Evolutionary conservation across 2,797 vertebrate species (phyloP).

Genomic region (Danio choprae): DNA sequence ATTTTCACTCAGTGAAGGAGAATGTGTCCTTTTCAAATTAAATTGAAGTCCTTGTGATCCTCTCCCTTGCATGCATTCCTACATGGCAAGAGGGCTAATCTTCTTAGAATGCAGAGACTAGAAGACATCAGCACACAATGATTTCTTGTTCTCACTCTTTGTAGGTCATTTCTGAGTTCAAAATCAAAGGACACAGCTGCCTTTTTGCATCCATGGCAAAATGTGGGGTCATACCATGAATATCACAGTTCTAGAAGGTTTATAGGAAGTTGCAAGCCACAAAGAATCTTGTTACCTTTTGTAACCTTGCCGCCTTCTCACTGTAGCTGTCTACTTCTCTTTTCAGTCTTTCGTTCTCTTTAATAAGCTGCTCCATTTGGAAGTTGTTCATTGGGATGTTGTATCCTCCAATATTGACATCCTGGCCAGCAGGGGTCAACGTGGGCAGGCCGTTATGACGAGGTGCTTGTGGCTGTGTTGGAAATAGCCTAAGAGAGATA

Average conservation of each 20-base stretch:
- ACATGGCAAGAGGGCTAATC: slow-evolving; percentile 53
- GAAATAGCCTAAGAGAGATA: slow-evolving; percentile 75
- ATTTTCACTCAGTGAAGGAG: slow-evolving; percentile 31
- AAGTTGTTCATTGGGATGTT: slow-evolving; percentile 65
- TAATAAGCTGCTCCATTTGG: slow-evolving; percentile 79
- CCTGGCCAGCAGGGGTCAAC: slow-evolving; percentile 68
- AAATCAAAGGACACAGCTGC: slow-evolving; percentile 37
- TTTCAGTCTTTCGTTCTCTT: slow-evolving; percentile 88
- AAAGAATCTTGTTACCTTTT: slow-evolving; percentile 83
- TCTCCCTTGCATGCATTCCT: slow-evolving; percentile 47
- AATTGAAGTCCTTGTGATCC: slow-evolving; percentile 40
- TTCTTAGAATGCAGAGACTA: slow-evolving; percentile 55
- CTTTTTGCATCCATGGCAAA: background rate
- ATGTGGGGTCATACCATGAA: background rate
- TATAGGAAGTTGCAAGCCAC: background rate
- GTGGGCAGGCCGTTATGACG: slow-evolving; percentile 67
- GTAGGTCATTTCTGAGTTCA: slow-evolving; percentile 38
- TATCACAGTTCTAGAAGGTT: slow-evolving; percentile 9
- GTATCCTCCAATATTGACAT: slow-evolving; percentile 72
- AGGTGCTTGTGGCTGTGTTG: slow-evolving; percentile 73
- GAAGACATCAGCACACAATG: slow-evolving; percentile 52
- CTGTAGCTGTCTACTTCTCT: slow-evolving; percentile 84
- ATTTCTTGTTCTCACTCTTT: slow-evolving; percentile 58
- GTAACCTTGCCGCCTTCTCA: slow-evolving; percentile 87
- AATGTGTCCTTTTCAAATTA: slow-evolving; percentile 39